Evolutionary conservation across 2,113 vertebrate genomes (phyloP).

Genomic region (Agapornis roseicollis): DNA sequence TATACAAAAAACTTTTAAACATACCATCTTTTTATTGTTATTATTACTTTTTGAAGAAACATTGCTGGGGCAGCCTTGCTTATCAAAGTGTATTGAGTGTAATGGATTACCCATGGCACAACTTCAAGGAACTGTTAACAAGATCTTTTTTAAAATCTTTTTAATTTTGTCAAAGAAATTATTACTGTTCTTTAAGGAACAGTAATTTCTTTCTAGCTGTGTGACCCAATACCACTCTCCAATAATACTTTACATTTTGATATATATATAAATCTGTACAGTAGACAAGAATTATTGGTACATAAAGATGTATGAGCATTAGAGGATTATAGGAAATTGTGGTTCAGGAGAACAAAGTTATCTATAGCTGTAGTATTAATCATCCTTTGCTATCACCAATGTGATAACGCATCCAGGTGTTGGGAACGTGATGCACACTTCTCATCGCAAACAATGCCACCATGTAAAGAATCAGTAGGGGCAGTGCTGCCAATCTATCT

Average conservation of each 20-base stretch:
- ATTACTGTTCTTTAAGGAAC: not conserved
- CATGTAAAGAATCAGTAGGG: not conserved
- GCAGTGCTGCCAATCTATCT: not conserved
- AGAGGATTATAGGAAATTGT: not conserved
- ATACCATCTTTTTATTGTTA: not conserved
- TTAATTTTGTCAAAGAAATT: not conserved
- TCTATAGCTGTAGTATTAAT: not conserved
- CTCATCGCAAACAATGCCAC: not conserved
- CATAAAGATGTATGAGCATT: not conserved
- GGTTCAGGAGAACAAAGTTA: not conserved
- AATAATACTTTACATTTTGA: not conserved
- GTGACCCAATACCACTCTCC: not conserved
- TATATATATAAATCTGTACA: not conserved
- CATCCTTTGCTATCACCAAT: not conserved
- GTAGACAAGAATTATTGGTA: not conserved
- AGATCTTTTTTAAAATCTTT: not conserved
- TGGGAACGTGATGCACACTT: not conserved
- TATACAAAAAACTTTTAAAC: not conserved
- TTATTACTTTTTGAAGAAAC: not conserved
- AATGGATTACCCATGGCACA: not conserved
- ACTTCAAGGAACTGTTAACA: not conserved
- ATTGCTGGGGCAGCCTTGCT: not conserved
- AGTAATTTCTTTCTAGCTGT: not conserved
- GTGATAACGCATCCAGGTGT: not conserved
- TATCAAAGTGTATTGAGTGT: not conserved